These are phyloP conservation scores for Melanerpes formicivorus DNA, from an alignment of 2,113 vertebrate genomes.

Conservation along the genomic window DNA sequence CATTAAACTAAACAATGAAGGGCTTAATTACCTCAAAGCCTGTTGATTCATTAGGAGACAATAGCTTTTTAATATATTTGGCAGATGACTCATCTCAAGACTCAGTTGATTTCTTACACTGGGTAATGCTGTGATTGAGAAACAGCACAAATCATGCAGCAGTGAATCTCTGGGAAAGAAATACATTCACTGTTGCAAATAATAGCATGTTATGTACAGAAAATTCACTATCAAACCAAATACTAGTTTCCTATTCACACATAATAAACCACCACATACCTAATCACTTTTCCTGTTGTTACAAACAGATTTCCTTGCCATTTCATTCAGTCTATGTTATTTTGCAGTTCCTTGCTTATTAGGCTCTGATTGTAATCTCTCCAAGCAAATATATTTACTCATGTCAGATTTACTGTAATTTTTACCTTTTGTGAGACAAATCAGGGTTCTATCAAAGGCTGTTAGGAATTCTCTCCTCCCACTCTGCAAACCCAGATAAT, in stretches of 20 bases:
- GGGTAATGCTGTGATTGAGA: not conserved
- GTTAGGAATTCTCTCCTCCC: constrained; percentile 11
- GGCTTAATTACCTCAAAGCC: constrained; percentile 57
- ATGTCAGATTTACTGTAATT: constrained; percentile 31
- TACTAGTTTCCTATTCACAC: constrained; percentile 21
- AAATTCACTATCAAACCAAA: constrained; percentile 20
- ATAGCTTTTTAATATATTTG: constrained; percentile 53
- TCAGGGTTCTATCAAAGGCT: constrained; percentile 23
- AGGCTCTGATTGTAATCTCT: not conserved
- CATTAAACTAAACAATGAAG: constrained; percentile 52
- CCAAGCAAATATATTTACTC: constrained; percentile 30
- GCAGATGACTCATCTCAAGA: constrained; percentile 34
- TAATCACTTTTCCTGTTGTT: not conserved
- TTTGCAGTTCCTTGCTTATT: constrained; percentile 18
- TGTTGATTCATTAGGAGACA: constrained; percentile 56
- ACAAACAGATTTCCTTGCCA: not conserved
- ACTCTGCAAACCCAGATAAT: not conserved
- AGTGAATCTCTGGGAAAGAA: constrained; percentile 1
- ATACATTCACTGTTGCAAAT: not conserved
- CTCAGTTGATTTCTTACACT: constrained; percentile 34
- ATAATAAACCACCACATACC: not conserved
- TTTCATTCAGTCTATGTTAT: constrained; percentile 21
- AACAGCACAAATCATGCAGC: constrained; percentile 1
- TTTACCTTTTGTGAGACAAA: constrained; percentile 40
- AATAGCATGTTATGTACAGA: not conserved